Evolutionary conservation across 2,797 vertebrate genomes (phyloP), one percentile per base, ranked within the genome.

Genomic region (Morus bassanus): DNA sequence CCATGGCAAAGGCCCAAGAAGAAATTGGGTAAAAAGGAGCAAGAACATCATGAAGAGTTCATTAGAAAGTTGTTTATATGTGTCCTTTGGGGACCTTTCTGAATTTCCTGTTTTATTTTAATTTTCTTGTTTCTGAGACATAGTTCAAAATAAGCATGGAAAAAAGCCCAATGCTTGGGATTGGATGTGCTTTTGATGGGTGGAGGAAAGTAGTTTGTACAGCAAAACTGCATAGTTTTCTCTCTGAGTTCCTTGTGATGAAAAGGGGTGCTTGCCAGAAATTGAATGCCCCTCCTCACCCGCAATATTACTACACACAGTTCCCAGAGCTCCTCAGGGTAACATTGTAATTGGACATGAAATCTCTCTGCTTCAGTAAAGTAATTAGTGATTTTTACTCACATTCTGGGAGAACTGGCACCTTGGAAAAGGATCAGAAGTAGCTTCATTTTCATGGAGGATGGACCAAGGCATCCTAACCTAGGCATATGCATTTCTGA

Each of bases 91-190:
- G 88, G 67, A 87, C 85, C 57, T 76, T 73, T 59, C 37, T 77
- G 74, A 43, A 69, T 82, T 95, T 93, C 90, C 85, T 70, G 64
- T 65, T 95, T 83, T 92, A 82, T 89, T 97, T 95, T 87, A 61
- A 54, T 87, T 69, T 27, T 65, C 51, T 4, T 22, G 67, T 92
- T 94, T 91, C 83, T 95, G 89, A 87, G 88, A 57, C 54, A 88
- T 35, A 54, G 74, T 61, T 92, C 59, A 91, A 94, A 90, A 79
- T 81, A 94, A 35, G 35, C 67, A 21, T n/a, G 30, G 33, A 43
- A 46, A 81, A 81, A 78, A 81, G 30, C 1, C 6, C 64, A 5
- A 41, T 86, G 5, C 45, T 54, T 72, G 56, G 48, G 13, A 16
- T 68, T 70, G 35, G 28, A n/a, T 85, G 56, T 84, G 57, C 28